Evolutionary conservation across 2,113 vertebrate species (phyloP).

Genomic region (Sturnira hondurensis): DNA sequence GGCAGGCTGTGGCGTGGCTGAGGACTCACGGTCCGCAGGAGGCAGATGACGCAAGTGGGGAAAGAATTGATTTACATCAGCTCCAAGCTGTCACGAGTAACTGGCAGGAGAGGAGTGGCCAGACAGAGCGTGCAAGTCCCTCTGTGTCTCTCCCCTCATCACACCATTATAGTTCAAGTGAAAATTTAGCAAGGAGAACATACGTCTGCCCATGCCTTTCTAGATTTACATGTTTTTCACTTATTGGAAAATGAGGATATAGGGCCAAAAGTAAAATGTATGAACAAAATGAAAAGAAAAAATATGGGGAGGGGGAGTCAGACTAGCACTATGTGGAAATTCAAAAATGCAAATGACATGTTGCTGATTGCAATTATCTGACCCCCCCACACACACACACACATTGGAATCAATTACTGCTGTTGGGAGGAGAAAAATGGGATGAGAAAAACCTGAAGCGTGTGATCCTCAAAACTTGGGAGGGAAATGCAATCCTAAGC

Average conservation of each 20-base stretch:
- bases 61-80: neutral
- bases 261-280: constrained; percentile 10
- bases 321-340: neutral
- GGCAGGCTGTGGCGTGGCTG: neutral
- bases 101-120: neutral
- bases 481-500: neutral
- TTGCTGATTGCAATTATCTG: neutral
- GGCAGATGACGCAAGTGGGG: neutral
- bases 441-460: neutral
- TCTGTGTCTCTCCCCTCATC: neutral
- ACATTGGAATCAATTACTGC: neutral
- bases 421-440: neutral
- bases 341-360: neutral
- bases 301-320: neutral
- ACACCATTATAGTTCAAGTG: neutral
- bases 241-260: neutral
- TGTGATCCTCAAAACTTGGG: neutral
- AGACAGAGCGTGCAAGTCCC: neutral
- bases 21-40: neutral
- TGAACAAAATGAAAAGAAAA: neutral
- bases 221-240: constrained; percentile 20
- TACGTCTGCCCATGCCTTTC: neutral
- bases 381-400: too few species aligned
- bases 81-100: neutral
- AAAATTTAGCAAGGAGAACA: neutral